Evolutionary conservation across 2,797 vertebrate genomes (phyloP).

Genomic region (Buceros bicornis): DNA sequence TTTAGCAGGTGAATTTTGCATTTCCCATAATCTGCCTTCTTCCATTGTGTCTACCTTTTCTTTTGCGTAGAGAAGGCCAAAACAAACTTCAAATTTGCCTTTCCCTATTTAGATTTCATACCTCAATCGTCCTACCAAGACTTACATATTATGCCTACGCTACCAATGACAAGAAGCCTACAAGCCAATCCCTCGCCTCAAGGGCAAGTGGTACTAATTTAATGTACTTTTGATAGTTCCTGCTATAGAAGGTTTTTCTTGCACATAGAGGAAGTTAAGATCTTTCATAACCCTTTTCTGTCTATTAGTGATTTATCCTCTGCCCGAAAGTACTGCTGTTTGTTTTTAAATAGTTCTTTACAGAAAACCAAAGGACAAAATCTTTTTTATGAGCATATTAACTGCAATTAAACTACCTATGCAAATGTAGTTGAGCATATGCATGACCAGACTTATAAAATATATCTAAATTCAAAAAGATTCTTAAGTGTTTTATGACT

Average conservation of each 20-base stretch:
- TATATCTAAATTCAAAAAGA: background rate
- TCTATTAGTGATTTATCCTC: background rate
- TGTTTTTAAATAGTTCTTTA: background rate
- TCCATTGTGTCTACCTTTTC: background rate
- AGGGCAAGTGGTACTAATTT: background rate
- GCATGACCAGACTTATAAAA: background rate
- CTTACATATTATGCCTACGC: background rate
- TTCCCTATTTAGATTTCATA: background rate
- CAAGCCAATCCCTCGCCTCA: background rate
- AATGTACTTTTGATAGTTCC: background rate
- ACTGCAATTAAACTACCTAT: background rate
- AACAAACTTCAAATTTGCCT: background rate
- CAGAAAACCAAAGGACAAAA: fast-evolving
- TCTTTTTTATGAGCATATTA: background rate
- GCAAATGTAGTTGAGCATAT: background rate
- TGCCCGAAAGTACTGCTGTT: background rate
- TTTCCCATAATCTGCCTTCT: background rate
- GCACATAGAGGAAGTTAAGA: background rate
- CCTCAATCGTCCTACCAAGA: background rate
- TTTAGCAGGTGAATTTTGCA: background rate
- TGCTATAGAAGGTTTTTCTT: background rate
- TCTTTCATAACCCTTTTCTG: background rate
- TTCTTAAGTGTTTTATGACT: background rate
- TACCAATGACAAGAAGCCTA: background rate
- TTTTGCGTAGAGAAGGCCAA: background rate